A percentile compares a stretch with the other conserved stretches of the same genome.
Conservation (phyloP, 2,797 vertebrate genomes). For the Gadopsis marmoratus region DNA sequence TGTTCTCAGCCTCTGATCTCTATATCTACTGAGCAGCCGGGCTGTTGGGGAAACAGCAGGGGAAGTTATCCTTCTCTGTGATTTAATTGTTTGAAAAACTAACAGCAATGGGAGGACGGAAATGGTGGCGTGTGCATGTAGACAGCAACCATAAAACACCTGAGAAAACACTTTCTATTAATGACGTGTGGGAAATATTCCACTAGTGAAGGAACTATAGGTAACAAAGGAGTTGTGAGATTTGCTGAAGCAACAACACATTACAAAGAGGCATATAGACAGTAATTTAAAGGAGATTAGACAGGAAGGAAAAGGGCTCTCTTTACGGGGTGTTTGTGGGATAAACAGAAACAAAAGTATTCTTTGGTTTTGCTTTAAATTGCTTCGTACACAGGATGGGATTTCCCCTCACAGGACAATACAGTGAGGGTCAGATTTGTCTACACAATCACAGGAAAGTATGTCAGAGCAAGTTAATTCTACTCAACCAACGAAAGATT, state of each 20-base stretch:
- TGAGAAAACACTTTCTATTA: conserved; percentile 31
- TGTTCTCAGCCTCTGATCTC: conserved; percentile 67
- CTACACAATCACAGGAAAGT: conserved; percentile 75
- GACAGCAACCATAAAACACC: conserved; percentile 18
- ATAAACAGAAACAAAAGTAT: conserved; percentile 20
- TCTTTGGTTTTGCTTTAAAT: conserved; percentile 49
- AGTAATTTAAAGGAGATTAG: not conserved
- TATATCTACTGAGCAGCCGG: conserved; percentile 28
- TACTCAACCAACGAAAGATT: conserved; percentile 28
- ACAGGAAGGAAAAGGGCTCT: not conserved
- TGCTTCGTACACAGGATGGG: conserved; percentile 51
- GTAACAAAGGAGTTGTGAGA: conserved; percentile 21
- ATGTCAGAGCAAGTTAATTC: conserved; percentile 42
- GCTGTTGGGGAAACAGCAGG: conserved; percentile 38
- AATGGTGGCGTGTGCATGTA: conserved; percentile 17
- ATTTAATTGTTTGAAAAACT: conserved; percentile 40
- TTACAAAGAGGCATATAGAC: not conserved
- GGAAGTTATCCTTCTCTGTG: conserved; percentile 49
- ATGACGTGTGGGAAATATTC: conserved; percentile 14
- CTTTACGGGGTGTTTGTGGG: not conserved
- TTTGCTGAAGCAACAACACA: conserved; percentile 3
- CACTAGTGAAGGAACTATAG: not conserved
- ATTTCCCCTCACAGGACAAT: conserved; percentile 64
- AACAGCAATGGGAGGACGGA: conserved; percentile 22
- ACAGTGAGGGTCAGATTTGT: conserved; percentile 25